Base-by-base conservation (phyloP, 1,140 invertebrate genomes). In the Lysiphlebus fabarum region DNA sequence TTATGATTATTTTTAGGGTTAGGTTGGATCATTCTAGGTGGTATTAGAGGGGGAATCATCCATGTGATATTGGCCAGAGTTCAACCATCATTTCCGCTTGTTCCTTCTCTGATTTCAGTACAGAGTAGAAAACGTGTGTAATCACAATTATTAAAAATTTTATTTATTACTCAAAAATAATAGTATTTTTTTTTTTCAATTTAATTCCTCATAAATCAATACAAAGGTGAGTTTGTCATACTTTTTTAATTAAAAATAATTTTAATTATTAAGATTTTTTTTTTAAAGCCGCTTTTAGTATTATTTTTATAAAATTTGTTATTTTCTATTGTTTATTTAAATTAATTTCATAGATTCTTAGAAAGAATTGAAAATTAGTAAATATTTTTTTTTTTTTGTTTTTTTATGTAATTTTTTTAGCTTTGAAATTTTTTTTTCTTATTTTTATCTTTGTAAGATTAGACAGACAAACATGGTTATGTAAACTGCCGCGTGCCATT, bases 121-220 rank as follows among this genome's bases (percentile, higher is more conserved):
- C 37, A 42, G 41, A 56, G 67, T 36, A 44, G 66, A 67, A 70
- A 73, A 69, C 71, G 73, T 72, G 69, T 60, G 34, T 11, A 5
- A 56, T 36, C 26, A 53, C 45, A 48, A 40, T 57, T 50, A 43
- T 56, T 56, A 36, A 49, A n/a, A n/a, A n/a, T n/a, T n/a, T n/a
- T n/a, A n/a, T n/a, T n/a, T 59, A 53, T 37, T n/a, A 38, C 12
- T 53, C 11, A 34, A 59, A 53, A 45, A 45, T 51, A 50, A n/a
- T 50, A 33, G 34, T 41, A 12, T 41, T 11, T n/a, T 4, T 14
- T 14, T 45, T 45, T 9, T 53, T 56, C 37, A n/a, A 12, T 53
- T 47, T 9, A 34, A 44, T 36, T 10, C 53, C n/a, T 43, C 17
- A 45, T 45, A n/a, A 6, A 59, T 26, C 17, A 26, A 2, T 4